Base-by-base conservation (phyloP, 2,888 invertebrate genomes). In the Ametastegia equiseti region DNA sequence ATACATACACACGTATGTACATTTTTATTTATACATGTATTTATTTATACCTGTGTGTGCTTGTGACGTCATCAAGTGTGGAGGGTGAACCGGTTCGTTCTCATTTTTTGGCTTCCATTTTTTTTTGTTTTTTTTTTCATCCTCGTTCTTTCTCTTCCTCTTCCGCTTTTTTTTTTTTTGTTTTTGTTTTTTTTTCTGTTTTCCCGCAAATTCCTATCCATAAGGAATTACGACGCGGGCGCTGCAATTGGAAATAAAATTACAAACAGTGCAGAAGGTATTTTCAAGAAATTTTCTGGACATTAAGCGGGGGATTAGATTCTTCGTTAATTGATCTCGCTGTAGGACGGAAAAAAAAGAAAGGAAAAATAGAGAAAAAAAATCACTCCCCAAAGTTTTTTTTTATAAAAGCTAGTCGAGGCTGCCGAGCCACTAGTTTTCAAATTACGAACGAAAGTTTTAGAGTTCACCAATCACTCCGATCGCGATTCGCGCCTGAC, bases 211-310 rank as follows among this genome's bases (percentile, higher is more conserved):
- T 54, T 11, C 54, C 7, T 19, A n/a, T 9, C 54, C 54, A 54
- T 54, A n/a, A n/a, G 82, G 81, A 88, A 86, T 90, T 90, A 90
- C 89, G 90, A 90, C 80, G 89, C 87, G 65, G 90, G 89, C 54
- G 90, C 89, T 90, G 87, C 80, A 54, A 54, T 23, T 9, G 23
- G 7, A 54, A 54, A 54, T 19, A 54, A 54, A 54, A 54, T 23
- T 13, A 23, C 19, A 54, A 9, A 11, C 19, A n/a, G 11, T 47
- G n/a, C 7, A 19, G 7, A n/a, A 50, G 19, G 50, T n/a, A 19
- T 50, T 50, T n/a, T 50, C n/a, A n/a, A n/a, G n/a, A n/a, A n/a
- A n/a, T n/a, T n/a, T n/a, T n/a, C n/a, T n/a, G n/a, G n/a, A n/a
- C n/a, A n/a, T n/a, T n/a, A n/a, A n/a, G n/a, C n/a, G n/a, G n/a